Evolutionary conservation across 1,140 invertebrate species (phyloP), one percentile per base, ranked within the genome.

Genomic region (Campoletis sonorensis): DNA sequence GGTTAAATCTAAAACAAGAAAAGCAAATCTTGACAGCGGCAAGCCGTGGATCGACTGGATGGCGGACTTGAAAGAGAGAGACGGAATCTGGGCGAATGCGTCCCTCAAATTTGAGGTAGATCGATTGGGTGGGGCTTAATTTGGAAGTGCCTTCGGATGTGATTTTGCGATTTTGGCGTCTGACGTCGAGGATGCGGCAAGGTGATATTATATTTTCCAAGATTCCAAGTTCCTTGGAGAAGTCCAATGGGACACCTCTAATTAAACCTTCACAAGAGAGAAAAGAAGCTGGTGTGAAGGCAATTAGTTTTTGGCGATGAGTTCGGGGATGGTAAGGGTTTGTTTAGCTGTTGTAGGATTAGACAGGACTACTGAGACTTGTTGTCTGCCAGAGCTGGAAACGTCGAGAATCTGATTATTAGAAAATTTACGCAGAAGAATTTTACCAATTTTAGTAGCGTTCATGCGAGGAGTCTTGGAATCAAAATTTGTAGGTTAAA

Each of bases 231-330:
- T 79, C 79, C 16, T 51, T 64, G 16, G 40, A 70, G 33, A 79
- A 51, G 21, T 79, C 21, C 15, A 79, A 0, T 3, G 67, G 79
- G 15, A 79, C 49, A 7, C 51, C 45, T 27, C 67, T 61, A 18
- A 79, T 54, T 18, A 79, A 49, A 10, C 79, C 79, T 45, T 45
- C 40, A 13, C 40, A 67, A 1, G 13, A n/a, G 11, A 77, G 21
- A 18, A 45, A 71, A 21, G 51, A 51, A 13, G 51, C 67, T 49
- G 80, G 80, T 1, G 77, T 77, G 67, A 67, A 81, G 7, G 80
- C 80, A 27, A 75, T 45, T 1, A 45, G 26, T 0, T 30, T 30
- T 58, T 11, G 11, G 40, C 72, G 0, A 7, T 1, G n/a, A 75
- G 72, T 27, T 21, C 15, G 1, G 21, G 72, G 18, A 27, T 26